phyloP scores from a whole-genome alignment of 2,888 invertebrate species.

The Drosophila affinis region DNA sequence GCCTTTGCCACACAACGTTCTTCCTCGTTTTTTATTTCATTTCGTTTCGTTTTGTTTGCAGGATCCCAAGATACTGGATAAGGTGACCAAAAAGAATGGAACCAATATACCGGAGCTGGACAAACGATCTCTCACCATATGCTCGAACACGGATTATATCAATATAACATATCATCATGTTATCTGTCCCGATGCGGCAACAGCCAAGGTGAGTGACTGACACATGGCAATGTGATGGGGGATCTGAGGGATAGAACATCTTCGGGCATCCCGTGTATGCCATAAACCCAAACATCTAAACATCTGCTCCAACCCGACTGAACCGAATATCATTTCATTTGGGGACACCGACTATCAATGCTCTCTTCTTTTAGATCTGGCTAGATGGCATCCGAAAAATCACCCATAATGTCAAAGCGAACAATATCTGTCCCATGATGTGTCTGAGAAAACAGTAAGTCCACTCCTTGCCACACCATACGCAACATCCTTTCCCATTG shows the following conservation, averaged over 20 bases:
- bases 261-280: background rate
- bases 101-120: conserved; percentile 88
- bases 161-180: conserved; percentile 99
- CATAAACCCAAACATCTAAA: background rate
- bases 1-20: too few species aligned
- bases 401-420: conserved; percentile 99
- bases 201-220: conserved; percentile 91
- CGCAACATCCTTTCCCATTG: background rate
- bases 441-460: conserved; percentile 99
- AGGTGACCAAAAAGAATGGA: conserved; percentile 92
- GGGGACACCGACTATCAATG: conserved; percentile 34
- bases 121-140: conserved; percentile 97
- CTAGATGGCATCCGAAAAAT: conserved; percentile 96
- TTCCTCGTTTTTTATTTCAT: too few species aligned
- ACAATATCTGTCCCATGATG: conserved; percentile 99
- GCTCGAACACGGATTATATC: conserved; percentile 99
- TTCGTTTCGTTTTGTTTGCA: conserved; percentile 79
- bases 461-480: background rate
- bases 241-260: background rate
- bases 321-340: background rate
- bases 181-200: conserved; percentile 95
- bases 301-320: background rate
- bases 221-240: background rate
- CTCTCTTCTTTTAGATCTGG: conserved; percentile 91
- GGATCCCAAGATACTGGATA: conserved; percentile 92